These are phyloP conservation scores for Actinemys pallida DNA, from an alignment of 2,113 vertebrate genomes.

Conservation along the genomic window DNA sequence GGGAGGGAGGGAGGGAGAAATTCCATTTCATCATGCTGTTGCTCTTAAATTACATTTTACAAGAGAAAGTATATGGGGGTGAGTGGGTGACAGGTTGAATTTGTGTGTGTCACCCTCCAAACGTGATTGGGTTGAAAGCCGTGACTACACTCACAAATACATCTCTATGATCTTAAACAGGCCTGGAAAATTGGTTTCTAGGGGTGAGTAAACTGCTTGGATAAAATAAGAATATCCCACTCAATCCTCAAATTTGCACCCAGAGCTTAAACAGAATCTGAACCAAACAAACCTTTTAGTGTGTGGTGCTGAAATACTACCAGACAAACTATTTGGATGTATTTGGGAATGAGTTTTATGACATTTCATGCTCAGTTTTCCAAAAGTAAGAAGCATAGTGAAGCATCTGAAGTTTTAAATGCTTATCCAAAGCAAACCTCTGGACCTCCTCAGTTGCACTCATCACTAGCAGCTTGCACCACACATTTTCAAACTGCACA, in stretches of 20 bases:
- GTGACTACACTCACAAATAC: background rate
- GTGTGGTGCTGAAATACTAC: background rate
- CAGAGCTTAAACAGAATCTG: background rate
- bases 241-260: background rate
- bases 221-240: rapidly evolving
- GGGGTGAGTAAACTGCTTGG: background rate
- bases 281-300: background rate
- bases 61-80: background rate
- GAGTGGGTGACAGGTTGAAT: background rate
- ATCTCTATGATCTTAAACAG: background rate
- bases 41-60: background rate
- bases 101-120: background rate
- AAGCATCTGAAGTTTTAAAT: background rate
- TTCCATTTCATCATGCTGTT: background rate
- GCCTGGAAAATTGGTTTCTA: background rate
- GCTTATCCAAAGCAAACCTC: background rate
- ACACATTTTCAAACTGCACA: background rate
- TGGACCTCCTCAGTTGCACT: background rate
- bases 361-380: background rate
- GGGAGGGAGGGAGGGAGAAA: background rate
- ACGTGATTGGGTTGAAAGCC: background rate
- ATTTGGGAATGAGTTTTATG: background rate
- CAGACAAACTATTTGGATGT: background rate
- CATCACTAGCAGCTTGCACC: background rate
- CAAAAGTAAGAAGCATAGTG: background rate